phyloP scores from a whole-genome alignment of 2,113 vertebrate species.

The Oriolus oriolus region DNA sequence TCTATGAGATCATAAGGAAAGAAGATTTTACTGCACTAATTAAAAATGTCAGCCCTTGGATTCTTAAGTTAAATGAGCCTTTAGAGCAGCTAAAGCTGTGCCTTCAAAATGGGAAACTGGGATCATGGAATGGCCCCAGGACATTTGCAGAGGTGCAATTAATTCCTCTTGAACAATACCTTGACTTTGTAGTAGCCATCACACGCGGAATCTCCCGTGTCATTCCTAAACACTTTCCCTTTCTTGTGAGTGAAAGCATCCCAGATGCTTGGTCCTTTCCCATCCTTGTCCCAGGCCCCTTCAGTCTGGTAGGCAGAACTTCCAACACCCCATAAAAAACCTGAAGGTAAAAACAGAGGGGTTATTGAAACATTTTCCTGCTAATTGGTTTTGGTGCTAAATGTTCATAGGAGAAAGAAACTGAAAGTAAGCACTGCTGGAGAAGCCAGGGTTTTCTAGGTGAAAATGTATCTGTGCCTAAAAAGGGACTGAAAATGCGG shows the following conservation, averaged over 20 bases:
- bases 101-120: background rate
- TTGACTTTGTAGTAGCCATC: constrained; percentile 87
- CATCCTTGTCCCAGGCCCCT: constrained; percentile 91
- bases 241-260: constrained; percentile 85
- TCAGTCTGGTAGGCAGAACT: constrained; percentile 94
- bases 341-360: constrained; percentile 36
- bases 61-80: background rate
- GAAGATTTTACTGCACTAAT: background rate
- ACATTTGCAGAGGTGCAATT: background rate
- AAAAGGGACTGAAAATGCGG: background rate
- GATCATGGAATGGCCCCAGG: background rate
- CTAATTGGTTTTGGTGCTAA: background rate
- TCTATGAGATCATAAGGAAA: background rate
- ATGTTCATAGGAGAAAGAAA: background rate
- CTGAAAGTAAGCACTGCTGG: no score
- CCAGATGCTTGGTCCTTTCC: constrained; percentile 94
- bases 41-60: background rate
- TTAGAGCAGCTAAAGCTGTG: background rate
- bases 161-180: constrained; percentile 54
- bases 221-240: constrained; percentile 76
- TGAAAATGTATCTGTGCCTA: background rate
- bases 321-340: constrained; percentile 92
- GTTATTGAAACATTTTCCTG: background rate
- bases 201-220: constrained; percentile 84
- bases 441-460: background rate